Percentiles rank a stretch among this genome's conserved stretches.
Conservation (phyloP, 2,797 vertebrate species). For the Microhierax caerulescens region DNA sequence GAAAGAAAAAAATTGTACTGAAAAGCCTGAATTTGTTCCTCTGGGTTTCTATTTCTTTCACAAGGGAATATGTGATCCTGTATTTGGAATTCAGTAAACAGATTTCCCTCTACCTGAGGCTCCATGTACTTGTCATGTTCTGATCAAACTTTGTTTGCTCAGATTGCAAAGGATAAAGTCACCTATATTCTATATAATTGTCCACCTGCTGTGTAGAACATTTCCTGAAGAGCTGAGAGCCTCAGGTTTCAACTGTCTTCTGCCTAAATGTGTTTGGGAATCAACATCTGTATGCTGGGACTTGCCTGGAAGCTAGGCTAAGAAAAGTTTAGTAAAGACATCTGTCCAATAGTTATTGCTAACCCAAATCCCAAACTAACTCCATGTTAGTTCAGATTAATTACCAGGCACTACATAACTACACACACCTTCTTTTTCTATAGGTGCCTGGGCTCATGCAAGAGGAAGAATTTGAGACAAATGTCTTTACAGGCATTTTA, state of each 20-base stretch:
- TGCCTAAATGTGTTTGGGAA: not conserved
- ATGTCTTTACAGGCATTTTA: not conserved
- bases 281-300: not conserved
- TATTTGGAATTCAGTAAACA: not conserved
- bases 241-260: not conserved
- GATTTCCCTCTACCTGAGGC: not conserved
- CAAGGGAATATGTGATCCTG: not conserved
- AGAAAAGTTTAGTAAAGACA: not conserved
- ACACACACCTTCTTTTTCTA: not conserved
- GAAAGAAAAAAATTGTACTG: not conserved
- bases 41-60: not conserved
- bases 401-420: not conserved
- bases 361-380: not conserved
- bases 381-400: not conserved
- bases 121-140: not conserved
- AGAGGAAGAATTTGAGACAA: not conserved
- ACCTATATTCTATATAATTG: not conserved
- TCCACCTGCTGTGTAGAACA: not conserved
- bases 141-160: not conserved
- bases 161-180: not conserved
- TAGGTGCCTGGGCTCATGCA: not conserved
- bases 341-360: not conserved
- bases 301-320: not conserved
- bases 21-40: not conserved
- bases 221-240: not conserved